These are phyloP conservation scores for Nematolebias whitei DNA, from an alignment of 2,113 vertebrate species.

Conservation along the genomic window DNA sequence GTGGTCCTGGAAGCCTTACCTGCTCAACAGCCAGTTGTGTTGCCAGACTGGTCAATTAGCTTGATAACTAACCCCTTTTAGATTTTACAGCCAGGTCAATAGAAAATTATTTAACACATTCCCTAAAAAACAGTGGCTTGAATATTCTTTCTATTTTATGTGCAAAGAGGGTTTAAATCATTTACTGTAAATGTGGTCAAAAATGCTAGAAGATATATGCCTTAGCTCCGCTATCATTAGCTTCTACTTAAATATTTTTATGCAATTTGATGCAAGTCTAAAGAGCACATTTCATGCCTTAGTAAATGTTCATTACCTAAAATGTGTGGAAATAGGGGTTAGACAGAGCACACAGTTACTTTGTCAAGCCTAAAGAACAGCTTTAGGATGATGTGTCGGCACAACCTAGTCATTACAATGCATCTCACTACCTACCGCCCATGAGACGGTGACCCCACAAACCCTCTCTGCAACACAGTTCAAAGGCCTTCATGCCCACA, in stretches of 20 bases:
- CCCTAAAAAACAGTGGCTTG: too few relatives aligned
- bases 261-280: neutral
- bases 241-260: neutral
- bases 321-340: neutral
- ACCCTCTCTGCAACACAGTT: neutral
- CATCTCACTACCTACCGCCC: conserved; percentile 24
- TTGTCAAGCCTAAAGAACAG: neutral
- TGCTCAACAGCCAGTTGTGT: too few relatives aligned
- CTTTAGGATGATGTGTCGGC: conserved; percentile 9
- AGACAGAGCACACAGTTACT: neutral
- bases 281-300: neutral
- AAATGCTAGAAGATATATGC: too few relatives aligned
- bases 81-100: too few relatives aligned
- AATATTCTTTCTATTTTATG: too few relatives aligned
- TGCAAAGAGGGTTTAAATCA: too few relatives aligned
- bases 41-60: too few relatives aligned
- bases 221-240: too few relatives aligned
- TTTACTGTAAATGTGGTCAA: too few relatives aligned
- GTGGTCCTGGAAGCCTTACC: too few relatives aligned
- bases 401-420: conserved; percentile 26
- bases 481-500: conserved; percentile 8
- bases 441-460: conserved; percentile 45
- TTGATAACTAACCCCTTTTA: too few relatives aligned
- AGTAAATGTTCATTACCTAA: neutral
- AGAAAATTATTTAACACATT: too few relatives aligned